phyloP scores from a whole-genome alignment of 2,113 vertebrate species.

The Mirounga angustirostris region DNA sequence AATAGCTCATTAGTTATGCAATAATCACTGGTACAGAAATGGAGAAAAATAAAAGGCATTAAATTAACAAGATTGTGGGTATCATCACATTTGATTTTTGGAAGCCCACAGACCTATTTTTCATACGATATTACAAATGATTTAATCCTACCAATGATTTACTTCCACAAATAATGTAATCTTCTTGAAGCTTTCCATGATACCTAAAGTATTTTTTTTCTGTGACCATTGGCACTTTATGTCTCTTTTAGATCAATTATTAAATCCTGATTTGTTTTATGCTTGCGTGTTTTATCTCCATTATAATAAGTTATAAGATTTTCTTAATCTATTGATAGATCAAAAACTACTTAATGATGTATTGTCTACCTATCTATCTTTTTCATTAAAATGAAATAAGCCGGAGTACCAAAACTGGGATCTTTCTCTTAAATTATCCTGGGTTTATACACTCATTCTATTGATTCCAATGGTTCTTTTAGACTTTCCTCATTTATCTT shows the following conservation, averaged over 20 bases:
- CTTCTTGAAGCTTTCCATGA: neutral
- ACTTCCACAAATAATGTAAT: neutral
- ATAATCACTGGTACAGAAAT: neutral
- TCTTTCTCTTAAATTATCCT: neutral
- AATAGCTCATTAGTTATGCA: neutral
- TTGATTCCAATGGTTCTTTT: neutral
- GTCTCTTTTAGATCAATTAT: neutral
- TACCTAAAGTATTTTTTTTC: neutral
- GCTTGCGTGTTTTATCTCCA: neutral
- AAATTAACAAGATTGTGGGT: neutral
- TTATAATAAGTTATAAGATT: neutral
- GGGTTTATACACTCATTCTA: neutral
- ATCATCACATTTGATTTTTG: neutral
- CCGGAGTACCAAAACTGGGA: neutral
- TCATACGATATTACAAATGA: neutral
- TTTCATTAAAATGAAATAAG: neutral
- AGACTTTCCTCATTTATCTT: neutral
- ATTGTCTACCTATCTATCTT: neutral
- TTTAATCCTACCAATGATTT: neutral
- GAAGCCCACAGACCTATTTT: neutral
- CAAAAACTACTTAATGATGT: neutral
- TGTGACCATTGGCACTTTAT: neutral
- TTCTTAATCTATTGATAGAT: neutral
- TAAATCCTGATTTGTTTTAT: neutral
- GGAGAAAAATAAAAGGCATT: neutral